phyloP scores from a whole-genome alignment of 2,888 invertebrate genomes.

The Plutella xylostella region DNA sequence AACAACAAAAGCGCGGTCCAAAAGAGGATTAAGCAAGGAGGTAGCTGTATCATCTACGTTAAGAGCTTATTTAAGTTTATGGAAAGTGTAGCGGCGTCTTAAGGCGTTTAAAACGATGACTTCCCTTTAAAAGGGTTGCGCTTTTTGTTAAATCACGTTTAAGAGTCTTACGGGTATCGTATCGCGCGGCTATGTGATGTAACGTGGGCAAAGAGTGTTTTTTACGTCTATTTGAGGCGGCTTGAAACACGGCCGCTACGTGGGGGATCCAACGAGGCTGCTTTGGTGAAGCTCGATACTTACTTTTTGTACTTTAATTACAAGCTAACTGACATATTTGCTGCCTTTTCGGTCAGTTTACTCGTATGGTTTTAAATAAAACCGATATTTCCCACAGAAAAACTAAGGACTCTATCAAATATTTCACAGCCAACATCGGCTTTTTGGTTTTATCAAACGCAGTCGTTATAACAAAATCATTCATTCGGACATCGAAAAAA shows the following conservation, averaged over 20 bases:
- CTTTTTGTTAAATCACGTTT: slow-evolving; percentile 61
- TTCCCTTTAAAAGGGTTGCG: slow-evolving; percentile 62
- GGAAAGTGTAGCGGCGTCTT: slow-evolving; percentile 53
- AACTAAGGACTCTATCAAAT: slow-evolving; percentile 12
- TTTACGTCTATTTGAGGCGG: slow-evolving; percentile 30
- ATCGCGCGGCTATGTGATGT: slow-evolving; percentile 47
- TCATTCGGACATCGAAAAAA: background rate
- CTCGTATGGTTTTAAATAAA: background rate
- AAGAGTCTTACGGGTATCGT: slow-evolving; percentile 36
- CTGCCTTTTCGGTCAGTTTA: background rate
- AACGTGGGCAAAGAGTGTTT: slow-evolving; percentile 33
- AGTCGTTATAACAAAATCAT: background rate
- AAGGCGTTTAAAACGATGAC: slow-evolving; percentile 57
- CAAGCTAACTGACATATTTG: slow-evolving; percentile 36
- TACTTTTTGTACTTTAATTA: slow-evolving; percentile 58
- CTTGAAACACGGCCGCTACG: slow-evolving; percentile 34
- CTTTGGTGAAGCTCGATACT: slow-evolving; percentile 39
- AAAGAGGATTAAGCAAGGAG: slow-evolving; percentile 58
- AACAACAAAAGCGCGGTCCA: slow-evolving; percentile 55
- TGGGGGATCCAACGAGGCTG: slow-evolving; percentile 54
- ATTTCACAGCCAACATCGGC: slow-evolving; percentile 3
- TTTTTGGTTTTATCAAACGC: background rate
- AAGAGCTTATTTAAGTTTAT: slow-evolving; percentile 64
- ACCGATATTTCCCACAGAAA: slow-evolving; percentile 10
- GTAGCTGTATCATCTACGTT: slow-evolving; percentile 59